These are phyloP conservation scores for Drosophila monieri DNA, from an alignment of 2,888 invertebrate species.

Conservation along the genomic window DNA sequence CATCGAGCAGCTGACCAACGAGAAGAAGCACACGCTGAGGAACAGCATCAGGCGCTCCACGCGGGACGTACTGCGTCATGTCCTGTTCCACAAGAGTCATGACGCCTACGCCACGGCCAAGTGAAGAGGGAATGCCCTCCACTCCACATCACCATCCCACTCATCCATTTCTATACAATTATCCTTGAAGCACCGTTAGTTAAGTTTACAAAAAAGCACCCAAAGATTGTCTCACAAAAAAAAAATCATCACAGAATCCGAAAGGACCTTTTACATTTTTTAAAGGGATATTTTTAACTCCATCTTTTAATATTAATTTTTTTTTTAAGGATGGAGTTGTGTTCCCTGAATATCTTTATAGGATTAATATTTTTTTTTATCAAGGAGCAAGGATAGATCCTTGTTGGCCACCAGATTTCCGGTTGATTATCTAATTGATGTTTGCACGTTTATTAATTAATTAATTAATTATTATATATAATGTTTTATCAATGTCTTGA, in stretches of 20 bases:
- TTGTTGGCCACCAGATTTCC: conserved; percentile 3
- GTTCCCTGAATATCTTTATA: not conserved
- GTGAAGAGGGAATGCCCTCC: conserved; percentile 41
- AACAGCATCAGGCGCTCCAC: conserved; percentile 81
- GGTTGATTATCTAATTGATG: conserved; percentile 22
- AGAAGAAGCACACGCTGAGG: conserved; percentile 79
- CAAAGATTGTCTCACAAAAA: conserved; percentile 47
- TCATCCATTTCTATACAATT: not conserved
- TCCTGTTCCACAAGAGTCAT: conserved; percentile 81
- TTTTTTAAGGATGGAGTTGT: not conserved
- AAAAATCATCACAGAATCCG: conserved; percentile 4
- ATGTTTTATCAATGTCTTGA: conserved; percentile 35
- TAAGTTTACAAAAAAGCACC: conserved; percentile 30
- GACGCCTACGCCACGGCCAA: conserved; percentile 81
- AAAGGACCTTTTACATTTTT: conserved; percentile 7
- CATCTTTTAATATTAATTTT: not conserved
- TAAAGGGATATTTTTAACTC: not conserved
- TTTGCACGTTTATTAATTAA: conserved; percentile 56
- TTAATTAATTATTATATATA: conserved; percentile 10
- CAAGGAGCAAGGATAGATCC: not conserved
- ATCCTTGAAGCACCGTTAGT: conserved; percentile 19
- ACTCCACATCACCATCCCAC: not conserved
- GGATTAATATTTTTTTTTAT: conserved; percentile 2
- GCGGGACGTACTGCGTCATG: conserved; percentile 81
- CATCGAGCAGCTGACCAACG: conserved; percentile 76